phyloP scores from a whole-genome alignment of 2,797 vertebrate genomes.

The Schizothorax lantsangensis region DNA sequence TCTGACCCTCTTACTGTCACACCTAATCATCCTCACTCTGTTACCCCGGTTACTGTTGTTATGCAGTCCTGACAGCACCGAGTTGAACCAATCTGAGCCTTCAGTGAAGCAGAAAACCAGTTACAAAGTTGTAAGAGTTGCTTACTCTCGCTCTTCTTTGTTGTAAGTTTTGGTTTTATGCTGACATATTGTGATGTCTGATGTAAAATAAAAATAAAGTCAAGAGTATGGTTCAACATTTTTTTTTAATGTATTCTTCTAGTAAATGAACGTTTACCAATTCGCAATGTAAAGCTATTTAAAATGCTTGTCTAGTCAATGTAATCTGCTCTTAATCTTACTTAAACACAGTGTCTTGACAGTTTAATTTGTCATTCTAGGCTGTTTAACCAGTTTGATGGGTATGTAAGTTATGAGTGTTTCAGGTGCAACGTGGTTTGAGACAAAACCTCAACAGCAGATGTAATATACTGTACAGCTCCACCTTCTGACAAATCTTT shows the following conservation, averaged over 20 bases:
- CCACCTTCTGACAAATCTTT: not conserved
- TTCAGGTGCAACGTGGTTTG: not conserved
- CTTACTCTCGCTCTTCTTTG: not conserved
- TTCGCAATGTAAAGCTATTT: not conserved
- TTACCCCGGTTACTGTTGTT: constrained; percentile 35
- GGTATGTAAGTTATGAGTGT: not conserved
- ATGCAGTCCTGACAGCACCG: constrained; percentile 26
- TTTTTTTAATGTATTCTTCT: not conserved
- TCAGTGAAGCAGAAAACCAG: not conserved
- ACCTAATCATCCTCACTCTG: constrained; percentile 61
- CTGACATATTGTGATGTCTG: not conserved
- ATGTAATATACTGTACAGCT: not conserved
- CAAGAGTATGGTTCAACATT: not conserved
- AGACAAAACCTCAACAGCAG: not conserved
- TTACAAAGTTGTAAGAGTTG: not conserved
- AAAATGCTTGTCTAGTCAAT: not conserved
- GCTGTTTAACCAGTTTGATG: constrained; percentile 17
- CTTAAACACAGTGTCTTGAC: not conserved
- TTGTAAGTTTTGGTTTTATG: not conserved
- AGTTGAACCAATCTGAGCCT: constrained; percentile 21
- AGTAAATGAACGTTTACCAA: not conserved
- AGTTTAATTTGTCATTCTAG: not conserved
- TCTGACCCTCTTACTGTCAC: constrained; percentile 63
- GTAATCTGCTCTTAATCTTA: not conserved
- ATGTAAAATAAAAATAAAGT: constrained; percentile 2